Evolutionary conservation across 2,797 vertebrate species (phyloP).

Genomic region (Spondyliosoma cantharus): DNA sequence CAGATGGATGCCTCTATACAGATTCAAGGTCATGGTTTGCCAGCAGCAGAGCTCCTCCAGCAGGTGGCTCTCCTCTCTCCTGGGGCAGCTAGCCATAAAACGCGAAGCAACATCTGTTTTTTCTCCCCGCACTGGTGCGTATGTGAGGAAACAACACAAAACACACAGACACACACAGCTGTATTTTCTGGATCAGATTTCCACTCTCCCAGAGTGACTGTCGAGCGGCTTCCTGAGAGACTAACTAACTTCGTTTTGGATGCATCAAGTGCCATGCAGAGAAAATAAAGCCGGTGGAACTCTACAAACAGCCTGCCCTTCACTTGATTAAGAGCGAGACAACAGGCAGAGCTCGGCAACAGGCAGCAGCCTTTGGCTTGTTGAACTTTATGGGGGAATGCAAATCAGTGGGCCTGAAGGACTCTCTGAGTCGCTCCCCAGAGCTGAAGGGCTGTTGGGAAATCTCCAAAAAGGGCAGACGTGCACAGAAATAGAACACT

Average conservation of each 20-base stretch:
- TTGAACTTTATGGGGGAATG: constrained; percentile 56
- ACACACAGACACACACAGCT: constrained; percentile 59
- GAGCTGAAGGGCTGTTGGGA: constrained; percentile 50
- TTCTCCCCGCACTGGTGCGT: constrained; percentile 3
- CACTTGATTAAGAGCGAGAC: constrained; percentile 62
- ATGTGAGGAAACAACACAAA: constrained; percentile 63
- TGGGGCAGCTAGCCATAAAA: constrained; percentile 69
- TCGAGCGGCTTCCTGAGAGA: constrained; percentile 44
- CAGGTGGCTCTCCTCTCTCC: constrained; percentile 77
- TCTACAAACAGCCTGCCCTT: constrained; percentile 47
- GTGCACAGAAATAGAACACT: constrained; percentile 1
- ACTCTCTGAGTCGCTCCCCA: constrained; percentile 39
- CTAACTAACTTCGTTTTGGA: constrained; percentile 57
- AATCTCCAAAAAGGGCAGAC: constrained; percentile 48
- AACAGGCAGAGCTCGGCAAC: constrained; percentile 39
- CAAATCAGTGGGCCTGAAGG: constrained; percentile 53
- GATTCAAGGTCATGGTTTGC: constrained; percentile 63
- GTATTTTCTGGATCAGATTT: constrained; percentile 65
- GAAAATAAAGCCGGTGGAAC: constrained; percentile 55
- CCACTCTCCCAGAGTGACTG: constrained; percentile 57
- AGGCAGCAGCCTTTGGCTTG: constrained; percentile 40
- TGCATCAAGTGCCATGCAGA: constrained; percentile 38
- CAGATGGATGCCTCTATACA: constrained; percentile 66
- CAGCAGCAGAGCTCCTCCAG: constrained; percentile 64
- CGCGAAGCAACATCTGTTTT: constrained; percentile 72